Base-by-base conservation (phyloP, 2,797 vertebrate species). In the Nannoperca australis region DNA sequence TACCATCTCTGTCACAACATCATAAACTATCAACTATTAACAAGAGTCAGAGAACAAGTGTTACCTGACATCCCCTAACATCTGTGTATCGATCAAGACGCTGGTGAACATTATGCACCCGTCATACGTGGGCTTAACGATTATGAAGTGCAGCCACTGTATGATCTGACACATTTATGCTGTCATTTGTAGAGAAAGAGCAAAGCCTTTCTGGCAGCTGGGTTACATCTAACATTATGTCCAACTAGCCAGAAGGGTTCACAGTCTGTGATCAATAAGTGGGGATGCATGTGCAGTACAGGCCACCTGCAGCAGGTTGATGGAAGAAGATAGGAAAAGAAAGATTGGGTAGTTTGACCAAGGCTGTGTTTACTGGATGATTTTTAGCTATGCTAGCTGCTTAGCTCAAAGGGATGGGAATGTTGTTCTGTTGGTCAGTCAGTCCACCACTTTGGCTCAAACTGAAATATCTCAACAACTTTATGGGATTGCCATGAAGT, bases 101-200 rank as follows among this genome's bases (percentile, higher is more conserved):
- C 63, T 13, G 47, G 22, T 17, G 55, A 84, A 82, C 81, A 82
- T 64, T 42, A 13, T 53, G 59, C 32, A 24, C 14, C 12, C 14
- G 24, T 73, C 64, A 73, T 18, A 11, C 60, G 17, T 34, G 17
- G 66, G 53, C 73, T 82, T 68, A 69, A 84, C 58, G 50, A 79
- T 84, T 34, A 88, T 89, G 80, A 74, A 38, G 76, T 70, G 85
- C 81, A 85, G 84, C 65, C 49, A 15, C 59, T 14, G 47, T 80
- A 18, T 47, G 61, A 78, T 53, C 58, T 73, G 62, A 79, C 81
- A 83, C 79, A 64, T 88, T 68, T 58, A 55, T 54, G 55, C 78
- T 68, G 78, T 76, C 40, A 54, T 72, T 79, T 64, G 61, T 45
- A 54, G 11, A 60, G 51, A 74, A 49, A 53, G 34, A 65, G 34